Evolutionary conservation across 2,797 vertebrate genomes (phyloP), one percentile per base, ranked within the genome.

Genomic region (Crocidura indochinensis): DNA sequence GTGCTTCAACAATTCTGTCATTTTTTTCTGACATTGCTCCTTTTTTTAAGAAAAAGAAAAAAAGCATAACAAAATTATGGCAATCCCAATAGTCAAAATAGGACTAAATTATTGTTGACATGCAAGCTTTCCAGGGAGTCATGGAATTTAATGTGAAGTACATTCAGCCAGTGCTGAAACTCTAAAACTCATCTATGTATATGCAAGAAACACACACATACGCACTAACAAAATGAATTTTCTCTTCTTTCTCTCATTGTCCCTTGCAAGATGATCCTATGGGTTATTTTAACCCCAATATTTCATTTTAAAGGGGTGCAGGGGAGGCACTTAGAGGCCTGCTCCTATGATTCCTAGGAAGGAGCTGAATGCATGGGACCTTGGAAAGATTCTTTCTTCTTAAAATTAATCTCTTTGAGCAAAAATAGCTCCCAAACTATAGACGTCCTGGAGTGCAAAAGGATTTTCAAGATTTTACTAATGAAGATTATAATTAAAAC

Each of bases 401-500:
- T 56, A 71, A 80, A 92, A 93, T 83, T 47, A 83, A 10, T 1
- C 84, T 67, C 0, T 67, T 60, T n/a, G 29, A 71, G 62, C 29
- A 12, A 65, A 83, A 72, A 17, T 3, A 72, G 15, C 10, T 67
- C 19, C n/a, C 49, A 82, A 84, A 72, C 3, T 0, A 27, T n/a
- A 6, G 1, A 73, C 68, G 46, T 76, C 49, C 65, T 72, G 47
- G 27, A 65, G 3, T 82, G 65, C 56, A 65, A 27, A 73, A 88
- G 51, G 22, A 75, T 83, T 73, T 91, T 89, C 73, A 80, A 86
- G 90, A 31, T 26, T 6, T 91, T 92, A 56, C 90, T 90, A 87
- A 96, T 95, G 75, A 91, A 92, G 64, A 84, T 91, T 83, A 67
- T 95, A 88, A 68, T 96, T 91, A 94, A 96, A 96, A 95, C 95